Base-by-base conservation (phyloP, 2,888 invertebrate genomes). In the Agapetus fuscipes region DNA sequence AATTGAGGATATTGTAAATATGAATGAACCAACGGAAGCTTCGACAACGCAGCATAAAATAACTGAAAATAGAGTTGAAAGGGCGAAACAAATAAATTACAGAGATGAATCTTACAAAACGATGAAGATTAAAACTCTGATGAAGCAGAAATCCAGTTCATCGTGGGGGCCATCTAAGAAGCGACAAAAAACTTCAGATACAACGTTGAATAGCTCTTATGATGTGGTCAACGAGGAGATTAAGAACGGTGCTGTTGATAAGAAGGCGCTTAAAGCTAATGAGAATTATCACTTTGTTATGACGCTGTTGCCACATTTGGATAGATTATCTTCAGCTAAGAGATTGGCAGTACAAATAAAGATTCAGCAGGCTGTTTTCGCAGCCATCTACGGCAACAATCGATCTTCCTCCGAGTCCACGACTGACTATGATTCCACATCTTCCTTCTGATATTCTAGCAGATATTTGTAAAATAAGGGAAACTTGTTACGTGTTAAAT, bases 201-300 rank as follows among this genome's bases (percentile, higher is more conserved):
- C 26, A 10, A 17, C 26, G 9, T n/a, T n/a, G n/a, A n/a, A n/a
- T n/a, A 30, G 12, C 9, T 25, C 20, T n/a, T 26, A 40, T 13
- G 14, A 17, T 3, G 14, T 26, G 16, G 13, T 17, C n/a, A 33
- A 33, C 20, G 40, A 40, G 1, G 35, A 36, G 10, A n/a, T 15
- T n/a, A 39, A 39, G 14, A 26, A 30, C 6, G 39, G 39, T 4
- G 11, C 11, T 11, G 16, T 4, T 7, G 31, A 30, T 4, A 37
- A 37, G 13, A 40, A 40, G 26, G 30, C 20, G 2, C 20, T 14
- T 3, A 40, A 40, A 16, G 35, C 20, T 10, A 40, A 36, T 28
- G 40, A 40, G 15, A 40, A 40, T 25, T 40, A 40, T 24, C 40
- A 40, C 13, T 40, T 40, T 32, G 40, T 40, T 10, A 40, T 40